A percentile compares a stretch with the other conserved stretches of the same genome.
phyloP scores from a whole-genome alignment of 2,888 invertebrate species.

The Agonopterix arenella region DNA sequence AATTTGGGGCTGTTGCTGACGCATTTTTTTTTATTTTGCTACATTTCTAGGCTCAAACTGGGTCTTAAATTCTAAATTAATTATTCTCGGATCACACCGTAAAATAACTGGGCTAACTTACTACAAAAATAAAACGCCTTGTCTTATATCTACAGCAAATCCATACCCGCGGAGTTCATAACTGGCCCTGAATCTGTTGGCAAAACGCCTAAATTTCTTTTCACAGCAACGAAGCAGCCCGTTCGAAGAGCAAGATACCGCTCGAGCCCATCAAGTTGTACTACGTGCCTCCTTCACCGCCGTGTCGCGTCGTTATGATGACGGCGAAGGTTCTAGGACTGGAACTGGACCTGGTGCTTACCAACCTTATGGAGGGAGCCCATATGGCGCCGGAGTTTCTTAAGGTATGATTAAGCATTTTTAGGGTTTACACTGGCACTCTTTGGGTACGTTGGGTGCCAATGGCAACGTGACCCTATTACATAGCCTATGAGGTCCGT shows the following conservation, averaged over 20 bases:
- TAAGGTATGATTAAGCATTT: constrained; percentile 62
- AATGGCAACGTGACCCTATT: too few species aligned
- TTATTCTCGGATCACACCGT: too few species aligned
- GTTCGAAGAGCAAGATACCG: constrained; percentile 60
- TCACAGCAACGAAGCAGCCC: constrained; percentile 60
- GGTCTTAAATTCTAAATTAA: too few species aligned
- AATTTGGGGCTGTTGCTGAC: too few species aligned
- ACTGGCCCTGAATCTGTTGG: not conserved
- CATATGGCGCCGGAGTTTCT: constrained; percentile 80
- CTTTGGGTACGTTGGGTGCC: too few species aligned
- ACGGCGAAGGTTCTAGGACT: constrained; percentile 79
- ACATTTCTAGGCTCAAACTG: too few species aligned
- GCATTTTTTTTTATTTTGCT: too few species aligned
- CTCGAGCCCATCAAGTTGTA: constrained; percentile 76
- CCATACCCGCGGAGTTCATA: too few species aligned
- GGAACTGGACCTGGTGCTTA: constrained; percentile 77
- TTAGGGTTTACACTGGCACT: too few species aligned
- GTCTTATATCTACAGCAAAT: too few species aligned
- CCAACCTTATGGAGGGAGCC: constrained; percentile 77
- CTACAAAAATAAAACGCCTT: not conserved
- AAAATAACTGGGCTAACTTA: too few species aligned
- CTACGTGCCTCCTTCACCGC: constrained; percentile 78
- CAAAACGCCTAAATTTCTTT: not conserved
- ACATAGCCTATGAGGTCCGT: too few species aligned
- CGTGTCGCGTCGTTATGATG: constrained; percentile 80